These are phyloP conservation scores for Drosophila stalkeri DNA, from an alignment of 2,888 invertebrate species.

Conservation along the genomic window DNA sequence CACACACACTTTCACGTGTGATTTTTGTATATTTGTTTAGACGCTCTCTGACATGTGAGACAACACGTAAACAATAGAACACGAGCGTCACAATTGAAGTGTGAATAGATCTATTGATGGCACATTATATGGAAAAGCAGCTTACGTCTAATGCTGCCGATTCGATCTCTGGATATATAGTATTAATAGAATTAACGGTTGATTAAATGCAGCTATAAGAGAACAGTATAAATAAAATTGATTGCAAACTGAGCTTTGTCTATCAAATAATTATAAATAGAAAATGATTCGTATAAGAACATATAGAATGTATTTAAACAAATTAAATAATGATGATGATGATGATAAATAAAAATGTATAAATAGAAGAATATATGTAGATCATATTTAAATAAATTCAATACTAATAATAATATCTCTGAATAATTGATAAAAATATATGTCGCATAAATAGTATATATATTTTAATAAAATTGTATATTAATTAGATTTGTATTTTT, in stretches of 20 bases:
- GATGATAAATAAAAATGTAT: too few species aligned
- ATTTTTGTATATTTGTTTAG: conserved; percentile 24
- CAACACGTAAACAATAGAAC: conserved; percentile 52
- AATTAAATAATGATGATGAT: background rate
- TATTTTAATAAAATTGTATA: background rate
- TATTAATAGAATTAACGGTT: conserved; percentile 8
- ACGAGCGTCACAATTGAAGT: conserved; percentile 67
- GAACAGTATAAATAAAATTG: background rate
- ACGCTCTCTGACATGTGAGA: conserved; percentile 50
- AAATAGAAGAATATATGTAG: too few species aligned
- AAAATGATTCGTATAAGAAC: background rate
- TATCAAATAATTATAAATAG: conserved; percentile 1
- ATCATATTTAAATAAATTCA: too few species aligned
- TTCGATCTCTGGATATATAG: conserved; percentile 22
- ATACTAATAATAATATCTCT: too few species aligned
- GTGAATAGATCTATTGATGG: conserved; percentile 65
- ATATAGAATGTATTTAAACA: background rate
- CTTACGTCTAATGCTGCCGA: conserved; percentile 42
- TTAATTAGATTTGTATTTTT: background rate
- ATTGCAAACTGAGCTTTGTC: background rate
- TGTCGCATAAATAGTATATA: background rate
- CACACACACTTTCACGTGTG: conserved; percentile 5
- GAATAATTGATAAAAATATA: background rate
- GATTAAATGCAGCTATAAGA: conserved; percentile 1
- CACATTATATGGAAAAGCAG: conserved; percentile 44